Evolutionary conservation across 1,140 invertebrate species (phyloP), one percentile per base, ranked within the genome.

Genomic region (Druon quercuslanigerum): DNA sequence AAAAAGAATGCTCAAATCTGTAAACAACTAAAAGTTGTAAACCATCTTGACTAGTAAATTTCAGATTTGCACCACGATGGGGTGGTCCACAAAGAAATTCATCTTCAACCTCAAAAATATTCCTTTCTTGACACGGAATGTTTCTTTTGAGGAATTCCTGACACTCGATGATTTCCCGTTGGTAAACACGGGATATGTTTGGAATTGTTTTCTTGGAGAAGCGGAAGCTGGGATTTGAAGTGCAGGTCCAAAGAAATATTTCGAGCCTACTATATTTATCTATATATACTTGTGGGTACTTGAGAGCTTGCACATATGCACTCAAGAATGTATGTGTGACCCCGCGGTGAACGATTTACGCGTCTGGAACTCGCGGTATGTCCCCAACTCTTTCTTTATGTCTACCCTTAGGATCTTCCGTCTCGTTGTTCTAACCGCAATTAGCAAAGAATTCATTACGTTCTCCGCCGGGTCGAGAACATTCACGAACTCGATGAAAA

Each of bases 351-450:
- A 83, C 86, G 89, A 90, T 90, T 90, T 90, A 90, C 88, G 87
- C 83, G 89, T 90, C 89, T 90, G 88, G 87, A 87, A 87, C 87
- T 87, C 83, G 86, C 77, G 84, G 84, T 83, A 89, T 89, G 84
- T 85, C 85, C 78, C 77, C 81, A 78, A 73, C 79, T 86, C 82
- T 87, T 90, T 88, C 86, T 89, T 89, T 87, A 87, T 87, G 79
- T 85, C 75, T 71, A 71, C 80, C 78, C 79, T 66, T 51, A 66
- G 73, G 81, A 71, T 74, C 74, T 74, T 81, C 76, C 74, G 56
- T 60, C 40, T 50, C 81, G 78, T 76, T 75, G 72, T 66, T 71
- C 60, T 74, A 73, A 56, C 80, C 72, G 81, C 78, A 86, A 86
- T 86, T 86, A 85, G 80, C 57, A 71, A 70, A 75, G 82, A 85